Conservation (phyloP, 1,140 invertebrate genomes). For the Oedothorax gibbosus region DNA sequence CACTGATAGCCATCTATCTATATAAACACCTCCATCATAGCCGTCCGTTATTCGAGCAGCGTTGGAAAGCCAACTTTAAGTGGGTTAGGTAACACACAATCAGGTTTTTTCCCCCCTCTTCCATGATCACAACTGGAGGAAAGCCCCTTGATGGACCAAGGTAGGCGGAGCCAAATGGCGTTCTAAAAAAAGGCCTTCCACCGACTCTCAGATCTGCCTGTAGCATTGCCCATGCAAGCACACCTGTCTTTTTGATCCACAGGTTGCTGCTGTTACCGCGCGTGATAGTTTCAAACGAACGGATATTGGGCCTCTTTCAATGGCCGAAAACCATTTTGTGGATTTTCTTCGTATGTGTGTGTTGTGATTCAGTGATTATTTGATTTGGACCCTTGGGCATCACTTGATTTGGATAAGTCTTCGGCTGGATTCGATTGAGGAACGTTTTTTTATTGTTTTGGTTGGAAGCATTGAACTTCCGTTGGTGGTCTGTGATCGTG, state of each 20-base stretch:
- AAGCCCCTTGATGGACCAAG: slow-evolving; percentile 25
- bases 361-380: slow-evolving; percentile 1
- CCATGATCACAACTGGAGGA: slow-evolving; percentile 35
- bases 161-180: slow-evolving; percentile 41
- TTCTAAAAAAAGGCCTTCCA: slow-evolving; percentile 1
- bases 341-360: background rate
- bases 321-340: background rate
- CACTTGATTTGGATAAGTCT: background rate
- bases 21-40: no score
- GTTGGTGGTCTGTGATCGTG: no score
- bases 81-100: background rate
- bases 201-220: slow-evolving; percentile 17
- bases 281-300: background rate
- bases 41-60: background rate
- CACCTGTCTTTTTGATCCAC: slow-evolving; percentile 17
- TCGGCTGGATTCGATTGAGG: background rate
- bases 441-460: background rate
- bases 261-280: background rate
- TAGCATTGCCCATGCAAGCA: slow-evolving; percentile 34
- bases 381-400: background rate
- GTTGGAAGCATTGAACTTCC: background rate
- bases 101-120: slow-evolving; percentile 5
- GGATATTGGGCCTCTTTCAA: slow-evolving; percentile 7
- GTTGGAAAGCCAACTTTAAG: background rate
- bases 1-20: no score